Percentiles rank a stretch among this genome's conserved stretches.
These are phyloP conservation scores for Cossypha niveicapilla DNA, from an alignment of 2,797 vertebrate genomes.

Conservation along the genomic window DNA sequence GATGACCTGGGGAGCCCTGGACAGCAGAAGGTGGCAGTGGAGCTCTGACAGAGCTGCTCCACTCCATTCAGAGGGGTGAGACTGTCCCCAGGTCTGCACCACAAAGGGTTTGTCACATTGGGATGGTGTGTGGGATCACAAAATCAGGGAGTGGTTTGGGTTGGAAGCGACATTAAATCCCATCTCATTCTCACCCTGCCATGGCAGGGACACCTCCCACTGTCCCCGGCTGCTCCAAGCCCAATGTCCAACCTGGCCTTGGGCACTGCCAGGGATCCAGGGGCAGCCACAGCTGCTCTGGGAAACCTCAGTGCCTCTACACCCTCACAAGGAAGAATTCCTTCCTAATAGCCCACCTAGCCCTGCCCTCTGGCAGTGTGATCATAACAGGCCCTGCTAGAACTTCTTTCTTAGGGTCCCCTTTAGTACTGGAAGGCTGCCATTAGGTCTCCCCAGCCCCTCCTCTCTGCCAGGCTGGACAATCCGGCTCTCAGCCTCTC, in stretches of 20 bases:
- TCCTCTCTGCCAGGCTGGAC: background rate
- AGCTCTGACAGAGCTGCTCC: background rate
- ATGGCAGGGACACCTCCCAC: background rate
- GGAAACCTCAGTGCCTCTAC: background rate
- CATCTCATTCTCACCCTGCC: background rate
- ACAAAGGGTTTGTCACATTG: fast-evolving
- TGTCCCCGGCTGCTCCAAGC: background rate
- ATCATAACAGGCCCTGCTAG: background rate
- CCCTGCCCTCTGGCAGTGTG: background rate
- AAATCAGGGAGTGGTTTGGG: background rate
- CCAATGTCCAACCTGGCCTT: fast-evolving
- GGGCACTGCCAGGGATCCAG: background rate
- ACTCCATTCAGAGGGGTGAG: fast-evolving
- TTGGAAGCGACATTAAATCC: background rate
- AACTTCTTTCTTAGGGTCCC: background rate
- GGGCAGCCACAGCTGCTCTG: background rate
- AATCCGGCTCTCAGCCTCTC: background rate
- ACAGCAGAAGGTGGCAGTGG: fast-evolving
- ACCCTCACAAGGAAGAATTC: too few species aligned
- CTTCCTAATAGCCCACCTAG: background rate
- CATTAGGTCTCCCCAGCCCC: too few species aligned
- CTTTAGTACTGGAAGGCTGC: background rate
- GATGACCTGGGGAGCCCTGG: fast-evolving
- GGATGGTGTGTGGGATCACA: background rate
- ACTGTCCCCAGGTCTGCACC: background rate